These are phyloP conservation scores for Anniella stebbinsi DNA, from an alignment of 2,797 vertebrate genomes.

Conservation along the genomic window DNA sequence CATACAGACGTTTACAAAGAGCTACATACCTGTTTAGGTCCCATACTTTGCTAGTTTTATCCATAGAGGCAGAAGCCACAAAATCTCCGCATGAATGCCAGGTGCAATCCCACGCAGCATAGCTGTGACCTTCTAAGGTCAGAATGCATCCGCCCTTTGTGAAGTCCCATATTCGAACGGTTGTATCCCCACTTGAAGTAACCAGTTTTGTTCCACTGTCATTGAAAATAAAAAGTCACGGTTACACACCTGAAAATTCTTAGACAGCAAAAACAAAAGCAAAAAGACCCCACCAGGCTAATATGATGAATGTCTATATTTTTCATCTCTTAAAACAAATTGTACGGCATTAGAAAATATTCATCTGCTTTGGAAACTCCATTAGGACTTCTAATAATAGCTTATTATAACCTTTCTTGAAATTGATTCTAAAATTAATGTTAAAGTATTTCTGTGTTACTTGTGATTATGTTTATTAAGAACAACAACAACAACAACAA, in stretches of 20 bases:
- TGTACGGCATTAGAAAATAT: neutral
- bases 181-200: conserved; percentile 81
- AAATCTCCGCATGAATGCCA: conserved; percentile 85
- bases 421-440: neutral
- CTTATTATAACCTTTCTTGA: neutral
- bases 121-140: conserved; percentile 78
- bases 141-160: conserved; percentile 72
- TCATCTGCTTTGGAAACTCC: neutral
- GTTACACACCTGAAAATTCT: neutral
- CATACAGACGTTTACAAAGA: neutral
- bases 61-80: conserved; percentile 88
- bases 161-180: conserved; percentile 82
- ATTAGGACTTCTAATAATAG: too few species aligned
- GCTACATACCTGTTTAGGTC: conserved; percentile 82
- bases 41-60: conserved; percentile 85
- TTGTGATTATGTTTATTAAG: neutral
- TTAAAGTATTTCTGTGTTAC: neutral
- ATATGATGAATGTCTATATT: neutral
- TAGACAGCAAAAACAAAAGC: too few species aligned
- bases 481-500: too few species aligned
- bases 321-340: neutral
- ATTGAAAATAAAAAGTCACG: rapidly evolving
- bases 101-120: conserved; percentile 76
- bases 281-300: too few species aligned
- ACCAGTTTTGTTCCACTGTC: conserved; percentile 82